These are phyloP conservation scores for Magallana gigas DNA, from an alignment of 1,140 invertebrate genomes.

Conservation along the genomic window DNA sequence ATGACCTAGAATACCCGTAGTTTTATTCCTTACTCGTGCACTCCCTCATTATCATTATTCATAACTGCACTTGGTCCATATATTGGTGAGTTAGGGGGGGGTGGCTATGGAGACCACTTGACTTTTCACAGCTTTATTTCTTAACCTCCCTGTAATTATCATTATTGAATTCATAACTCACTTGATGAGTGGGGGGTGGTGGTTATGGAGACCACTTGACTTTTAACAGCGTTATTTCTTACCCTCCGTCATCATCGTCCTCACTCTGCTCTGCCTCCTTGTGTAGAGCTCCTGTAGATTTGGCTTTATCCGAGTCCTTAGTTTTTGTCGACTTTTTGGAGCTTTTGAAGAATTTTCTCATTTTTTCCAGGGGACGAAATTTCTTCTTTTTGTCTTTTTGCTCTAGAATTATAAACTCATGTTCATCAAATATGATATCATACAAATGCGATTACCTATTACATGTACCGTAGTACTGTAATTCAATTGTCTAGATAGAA, in stretches of 20 bases:
- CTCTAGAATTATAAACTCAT: slow-evolving; percentile 57
- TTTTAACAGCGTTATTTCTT: not conserved
- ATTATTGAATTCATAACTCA: too few species aligned
- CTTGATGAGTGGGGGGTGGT: too few species aligned
- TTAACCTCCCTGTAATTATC: too few species aligned
- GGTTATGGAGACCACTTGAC: too few species aligned
- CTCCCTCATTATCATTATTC: too few species aligned
- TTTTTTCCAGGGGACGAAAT: slow-evolving; percentile 68
- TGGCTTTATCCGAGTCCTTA: slow-evolving; percentile 62
- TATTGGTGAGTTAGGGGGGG: too few species aligned
- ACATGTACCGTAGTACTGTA: not conserved
- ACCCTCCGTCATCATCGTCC: slow-evolving; percentile 68
- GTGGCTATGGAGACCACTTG: too few species aligned
- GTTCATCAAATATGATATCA: not conserved
- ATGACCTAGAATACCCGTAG: too few species aligned
- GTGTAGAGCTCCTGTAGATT: slow-evolving; percentile 65
- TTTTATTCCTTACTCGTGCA: too few species aligned
- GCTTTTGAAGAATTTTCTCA: slow-evolving; percentile 66
- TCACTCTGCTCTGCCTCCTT: slow-evolving; percentile 40
- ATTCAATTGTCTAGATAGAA: not conserved
- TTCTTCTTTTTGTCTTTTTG: slow-evolving; percentile 64
- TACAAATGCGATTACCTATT: not conserved
- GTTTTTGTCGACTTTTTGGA: slow-evolving; percentile 59
- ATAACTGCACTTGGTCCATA: too few species aligned
- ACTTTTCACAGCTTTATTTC: too few species aligned